Evolutionary conservation across 1,140 invertebrate species (phyloP).

Genomic region (Sinella curviseta): DNA sequence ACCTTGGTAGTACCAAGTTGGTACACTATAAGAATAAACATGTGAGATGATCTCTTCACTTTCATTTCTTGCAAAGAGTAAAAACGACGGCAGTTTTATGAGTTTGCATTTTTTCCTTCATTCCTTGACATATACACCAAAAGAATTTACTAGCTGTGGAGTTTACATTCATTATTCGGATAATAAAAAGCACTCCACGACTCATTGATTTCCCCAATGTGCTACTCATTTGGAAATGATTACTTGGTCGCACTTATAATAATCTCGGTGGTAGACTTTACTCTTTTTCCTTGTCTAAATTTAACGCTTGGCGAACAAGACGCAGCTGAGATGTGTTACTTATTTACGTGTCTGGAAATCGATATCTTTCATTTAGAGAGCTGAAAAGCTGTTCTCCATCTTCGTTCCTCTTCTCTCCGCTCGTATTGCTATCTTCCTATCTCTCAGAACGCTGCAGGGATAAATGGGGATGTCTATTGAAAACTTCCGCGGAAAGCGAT

Average conservation of each 20-base stretch:
- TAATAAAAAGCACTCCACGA: not conserved
- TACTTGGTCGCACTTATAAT: constrained; percentile 2
- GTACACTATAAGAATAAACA: no score
- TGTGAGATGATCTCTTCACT: no score
- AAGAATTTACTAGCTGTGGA: constrained; percentile 1
- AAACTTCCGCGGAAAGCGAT: no score
- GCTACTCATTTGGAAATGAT: not conserved
- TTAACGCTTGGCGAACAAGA: not conserved
- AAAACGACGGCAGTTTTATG: no score
- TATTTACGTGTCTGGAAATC: constrained; percentile 14
- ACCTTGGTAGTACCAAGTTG: no score
- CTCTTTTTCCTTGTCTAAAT: not conserved
- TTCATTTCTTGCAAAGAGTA: no score
- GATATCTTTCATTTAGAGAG: not conserved
- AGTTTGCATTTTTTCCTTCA: not conserved
- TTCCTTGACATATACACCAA: not conserved
- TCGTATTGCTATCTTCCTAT: no score
- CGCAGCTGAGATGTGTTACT: constrained; percentile 11
- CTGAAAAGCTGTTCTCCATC: no score
- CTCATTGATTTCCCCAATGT: constrained; percentile 8
- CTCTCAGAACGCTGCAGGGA: no score
- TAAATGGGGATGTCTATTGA: no score
- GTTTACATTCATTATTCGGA: constrained; percentile 12
- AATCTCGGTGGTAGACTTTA: not conserved
- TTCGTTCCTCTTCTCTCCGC: no score